Conservation (phyloP, 2,113 vertebrate genomes). For the Neofelis nebulosa region DNA sequence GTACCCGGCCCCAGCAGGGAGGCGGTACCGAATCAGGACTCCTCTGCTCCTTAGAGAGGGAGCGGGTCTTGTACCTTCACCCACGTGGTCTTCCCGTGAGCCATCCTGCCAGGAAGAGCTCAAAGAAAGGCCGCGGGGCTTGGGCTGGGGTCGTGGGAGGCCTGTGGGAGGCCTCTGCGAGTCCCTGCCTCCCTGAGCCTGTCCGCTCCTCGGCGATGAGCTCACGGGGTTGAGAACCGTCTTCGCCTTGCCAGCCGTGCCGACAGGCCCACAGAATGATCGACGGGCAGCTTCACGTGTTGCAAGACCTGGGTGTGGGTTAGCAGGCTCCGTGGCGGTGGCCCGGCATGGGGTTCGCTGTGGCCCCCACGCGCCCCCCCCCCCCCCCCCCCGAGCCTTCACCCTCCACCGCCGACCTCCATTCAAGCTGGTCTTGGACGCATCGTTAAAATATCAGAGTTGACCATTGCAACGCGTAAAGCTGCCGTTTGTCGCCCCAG, state of each 20-base stretch:
- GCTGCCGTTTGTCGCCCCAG: constrained; percentile 3
- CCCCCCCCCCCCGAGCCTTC: fast-evolving
- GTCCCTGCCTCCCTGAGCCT: neutral
- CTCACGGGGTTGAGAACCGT: fast-evolving
- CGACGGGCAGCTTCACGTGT: fast-evolving
- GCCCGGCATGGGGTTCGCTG: fast-evolving
- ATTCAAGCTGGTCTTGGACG: fast-evolving
- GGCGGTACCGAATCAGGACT: fast-evolving
- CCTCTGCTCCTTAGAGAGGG: neutral
- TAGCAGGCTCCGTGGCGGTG: fast-evolving
- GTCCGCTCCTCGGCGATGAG: fast-evolving
- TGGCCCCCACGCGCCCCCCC: fast-evolving
- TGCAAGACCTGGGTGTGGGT: fast-evolving
- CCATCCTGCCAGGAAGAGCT: neutral
- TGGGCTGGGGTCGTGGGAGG: fast-evolving
- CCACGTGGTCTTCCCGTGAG: neutral
- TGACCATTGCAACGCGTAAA: neutral
- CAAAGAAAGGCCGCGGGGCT: fast-evolving
- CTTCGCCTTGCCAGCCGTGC: fast-evolving
- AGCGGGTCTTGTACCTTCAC: fast-evolving
- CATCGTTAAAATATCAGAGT: neutral
- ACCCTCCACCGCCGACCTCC: fast-evolving
- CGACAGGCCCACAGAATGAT: fast-evolving
- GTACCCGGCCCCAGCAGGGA: neutral
- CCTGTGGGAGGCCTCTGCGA: fast-evolving